Conservation (phyloP, 35 echinoderm and acorn worm species). For the Apostichopus japonicus region DNA sequence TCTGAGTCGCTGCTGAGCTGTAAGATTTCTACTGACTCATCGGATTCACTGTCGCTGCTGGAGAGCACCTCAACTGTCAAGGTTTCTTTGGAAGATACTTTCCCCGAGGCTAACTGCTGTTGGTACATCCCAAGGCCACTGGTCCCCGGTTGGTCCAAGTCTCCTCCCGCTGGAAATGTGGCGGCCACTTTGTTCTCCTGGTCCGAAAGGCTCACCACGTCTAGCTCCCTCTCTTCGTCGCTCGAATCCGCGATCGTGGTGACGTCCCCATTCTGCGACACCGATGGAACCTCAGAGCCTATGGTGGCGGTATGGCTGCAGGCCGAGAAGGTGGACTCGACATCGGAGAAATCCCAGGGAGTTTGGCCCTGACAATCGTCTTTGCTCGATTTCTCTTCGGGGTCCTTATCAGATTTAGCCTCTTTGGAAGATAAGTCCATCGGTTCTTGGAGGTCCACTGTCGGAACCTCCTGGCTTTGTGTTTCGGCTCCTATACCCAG, state of each 20-base stretch:
- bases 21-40: slow-evolving; percentile 31
- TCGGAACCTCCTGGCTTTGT: slow-evolving; percentile 40
- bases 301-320: slow-evolving; percentile 52
- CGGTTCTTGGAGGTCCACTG: slow-evolving; percentile 44
- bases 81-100: slow-evolving; percentile 11
- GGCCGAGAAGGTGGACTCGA: slow-evolving; percentile 54
- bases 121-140: slow-evolving; percentile 54
- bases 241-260: slow-evolving; percentile 52
- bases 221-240: slow-evolving; percentile 43
- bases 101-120: slow-evolving; percentile 25
- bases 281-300: slow-evolving; percentile 34
- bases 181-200: slow-evolving; percentile 52
- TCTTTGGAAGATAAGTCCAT: slow-evolving; percentile 61
- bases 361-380: slow-evolving; percentile 49
- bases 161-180: slow-evolving; percentile 4
- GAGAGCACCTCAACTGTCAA: slow-evolving; percentile 43
- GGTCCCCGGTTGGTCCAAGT: slow-evolving; percentile 49
- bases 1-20: slow-evolving; percentile 37
- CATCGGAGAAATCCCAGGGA: slow-evolving; percentile 48
- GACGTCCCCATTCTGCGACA: slow-evolving; percentile 49
- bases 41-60: slow-evolving; percentile 32
- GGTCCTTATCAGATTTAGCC: slow-evolving; percentile 50
- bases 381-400: slow-evolving; percentile 25
- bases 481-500: slow-evolving; percentile 33
- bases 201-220: slow-evolving; percentile 48